phyloP scores from a whole-genome alignment of 2,797 vertebrate species.

The Serranus cabrilla region DNA sequence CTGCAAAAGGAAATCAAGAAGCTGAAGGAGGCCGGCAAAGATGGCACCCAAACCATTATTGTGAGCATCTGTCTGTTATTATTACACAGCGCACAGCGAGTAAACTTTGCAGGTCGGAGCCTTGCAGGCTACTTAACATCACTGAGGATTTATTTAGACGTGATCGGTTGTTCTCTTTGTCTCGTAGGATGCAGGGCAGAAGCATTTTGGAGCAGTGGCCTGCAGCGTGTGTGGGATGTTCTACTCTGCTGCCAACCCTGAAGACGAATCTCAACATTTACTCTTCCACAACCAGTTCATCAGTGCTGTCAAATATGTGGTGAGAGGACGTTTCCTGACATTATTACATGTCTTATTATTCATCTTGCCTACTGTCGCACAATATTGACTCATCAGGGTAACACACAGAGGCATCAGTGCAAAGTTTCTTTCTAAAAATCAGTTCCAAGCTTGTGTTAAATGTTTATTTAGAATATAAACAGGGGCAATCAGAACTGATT shows the following conservation, averaged over 20 bases:
- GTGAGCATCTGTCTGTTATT: conserved; percentile 73
- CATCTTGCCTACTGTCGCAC: background rate
- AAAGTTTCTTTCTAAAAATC: background rate
- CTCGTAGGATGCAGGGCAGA: conserved; percentile 93
- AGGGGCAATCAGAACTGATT: background rate
- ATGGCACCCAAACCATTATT: conserved; percentile 89
- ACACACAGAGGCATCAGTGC: background rate
- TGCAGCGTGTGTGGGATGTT: conserved; percentile 98
- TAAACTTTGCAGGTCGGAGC: background rate
- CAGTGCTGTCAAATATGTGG: conserved; percentile 99
- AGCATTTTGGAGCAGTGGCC: conserved; percentile 95
- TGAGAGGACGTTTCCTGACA: conserved; percentile 80
- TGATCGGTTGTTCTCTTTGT: conserved; percentile 11
- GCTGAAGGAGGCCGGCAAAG: conserved; percentile 90
- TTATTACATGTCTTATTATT: background rate
- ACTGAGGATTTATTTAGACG: too few species aligned
- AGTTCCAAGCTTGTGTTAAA: background rate
- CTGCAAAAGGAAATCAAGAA: conserved; percentile 90
- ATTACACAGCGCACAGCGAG: background rate
- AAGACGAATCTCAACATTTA: conserved; percentile 97
- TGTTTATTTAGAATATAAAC: background rate
- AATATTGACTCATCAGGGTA: conserved; percentile 17
- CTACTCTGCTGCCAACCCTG: conserved; percentile 95
- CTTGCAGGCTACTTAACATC: background rate
- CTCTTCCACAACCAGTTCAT: conserved; percentile 99